These are phyloP conservation scores for Vollenhovia emeryi DNA, from an alignment of 1,140 invertebrate species.

Conservation along the genomic window DNA sequence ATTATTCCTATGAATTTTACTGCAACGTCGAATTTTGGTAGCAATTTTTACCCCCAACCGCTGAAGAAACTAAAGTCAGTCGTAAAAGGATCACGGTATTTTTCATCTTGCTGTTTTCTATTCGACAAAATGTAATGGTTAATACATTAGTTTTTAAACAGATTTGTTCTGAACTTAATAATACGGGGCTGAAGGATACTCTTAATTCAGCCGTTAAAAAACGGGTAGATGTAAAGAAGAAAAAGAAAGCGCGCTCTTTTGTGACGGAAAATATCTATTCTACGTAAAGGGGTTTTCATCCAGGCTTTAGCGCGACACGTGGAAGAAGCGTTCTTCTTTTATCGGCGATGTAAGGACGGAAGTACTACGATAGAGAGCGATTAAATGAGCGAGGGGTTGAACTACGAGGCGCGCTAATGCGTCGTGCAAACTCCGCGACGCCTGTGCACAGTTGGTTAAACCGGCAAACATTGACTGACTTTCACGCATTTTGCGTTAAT, in stretches of 20 bases:
- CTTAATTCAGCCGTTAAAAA: neutral
- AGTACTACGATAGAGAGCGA: slow-evolving; percentile 69
- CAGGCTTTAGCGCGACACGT: neutral
- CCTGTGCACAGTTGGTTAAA: slow-evolving; percentile 79
- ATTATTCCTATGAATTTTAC: neutral
- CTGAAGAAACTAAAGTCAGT: neutral
- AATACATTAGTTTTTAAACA: slow-evolving; percentile 2
- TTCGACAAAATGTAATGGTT: neutral
- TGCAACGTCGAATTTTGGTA: no score
- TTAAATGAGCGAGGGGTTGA: slow-evolving; percentile 74
- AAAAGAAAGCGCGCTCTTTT: neutral
- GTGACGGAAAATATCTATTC: slow-evolving; percentile 14
- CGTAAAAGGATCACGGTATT: neutral
- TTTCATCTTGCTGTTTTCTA: no score
- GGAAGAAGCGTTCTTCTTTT: slow-evolving; percentile 37
- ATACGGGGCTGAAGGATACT: neutral
- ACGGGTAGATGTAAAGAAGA: neutral
- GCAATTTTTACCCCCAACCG: neutral
- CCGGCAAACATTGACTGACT: slow-evolving; percentile 82
- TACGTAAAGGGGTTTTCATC: neutral
- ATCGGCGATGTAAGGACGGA: slow-evolving; percentile 21
- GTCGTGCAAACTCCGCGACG: slow-evolving; percentile 75
- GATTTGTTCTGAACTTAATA: neutral
- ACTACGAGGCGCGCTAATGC: slow-evolving; percentile 75
- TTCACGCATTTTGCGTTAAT: slow-evolving; percentile 41